Conservation (phyloP, 2,113 vertebrate genomes). For the Hyperopisus bebe region DNA sequence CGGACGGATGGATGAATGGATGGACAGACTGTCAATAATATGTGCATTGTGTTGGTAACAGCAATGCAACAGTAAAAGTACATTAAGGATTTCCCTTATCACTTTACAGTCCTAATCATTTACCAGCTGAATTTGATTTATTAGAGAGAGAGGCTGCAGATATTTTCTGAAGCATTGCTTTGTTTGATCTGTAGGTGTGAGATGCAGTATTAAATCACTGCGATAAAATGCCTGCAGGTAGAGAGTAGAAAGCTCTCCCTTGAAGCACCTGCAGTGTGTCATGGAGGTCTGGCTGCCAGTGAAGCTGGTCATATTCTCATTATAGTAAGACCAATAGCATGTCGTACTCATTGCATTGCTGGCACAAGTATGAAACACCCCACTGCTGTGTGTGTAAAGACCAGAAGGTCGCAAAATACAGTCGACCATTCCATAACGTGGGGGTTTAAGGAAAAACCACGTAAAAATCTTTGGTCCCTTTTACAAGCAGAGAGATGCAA, state of each 20-base stretch:
- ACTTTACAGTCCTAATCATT: not conserved
- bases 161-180: not conserved
- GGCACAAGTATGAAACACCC: not conserved
- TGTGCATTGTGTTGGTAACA: not conserved
- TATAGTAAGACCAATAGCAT: not conserved
- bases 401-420: not conserved
- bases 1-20: not conserved
- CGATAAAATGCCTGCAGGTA: not conserved
- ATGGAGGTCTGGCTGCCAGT: not conserved
- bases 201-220: not conserved
- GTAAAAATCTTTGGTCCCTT: rapidly evolving
- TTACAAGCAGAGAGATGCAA: not conserved
- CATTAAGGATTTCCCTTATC: not conserved
- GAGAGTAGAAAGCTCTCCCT: not conserved
- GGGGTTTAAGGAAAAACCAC: not conserved
- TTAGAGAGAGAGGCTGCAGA: not conserved
- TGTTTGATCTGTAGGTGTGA: not conserved
- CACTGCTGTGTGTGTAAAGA: not conserved
- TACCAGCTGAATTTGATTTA: not conserved
- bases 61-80: not conserved
- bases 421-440: not conserved
- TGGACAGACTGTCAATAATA: not conserved
- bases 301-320: not conserved
- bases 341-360: not conserved
- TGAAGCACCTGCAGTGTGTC: not conserved